A percentile compares a stretch with the other conserved stretches of the same genome.
Conservation (phyloP, 2,113 vertebrate genomes). For the Fulica atra region DNA sequence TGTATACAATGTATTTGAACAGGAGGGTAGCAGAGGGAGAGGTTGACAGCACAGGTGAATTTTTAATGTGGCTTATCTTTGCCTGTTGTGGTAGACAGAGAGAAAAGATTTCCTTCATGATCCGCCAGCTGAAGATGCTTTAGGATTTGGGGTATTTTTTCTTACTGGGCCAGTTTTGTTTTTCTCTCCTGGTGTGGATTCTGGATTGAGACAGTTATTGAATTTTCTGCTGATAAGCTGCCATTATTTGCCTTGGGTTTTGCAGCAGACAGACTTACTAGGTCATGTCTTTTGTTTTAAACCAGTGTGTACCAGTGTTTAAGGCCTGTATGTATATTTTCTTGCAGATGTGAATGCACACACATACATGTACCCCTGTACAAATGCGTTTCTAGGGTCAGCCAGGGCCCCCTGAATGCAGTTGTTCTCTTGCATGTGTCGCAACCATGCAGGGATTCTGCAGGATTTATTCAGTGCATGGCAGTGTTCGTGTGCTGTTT, state of each 20-base stretch:
- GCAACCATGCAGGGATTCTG: background rate
- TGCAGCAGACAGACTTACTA: background rate
- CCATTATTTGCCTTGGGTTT: background rate
- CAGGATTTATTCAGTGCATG: background rate
- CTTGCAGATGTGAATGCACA: background rate
- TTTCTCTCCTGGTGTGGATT: background rate
- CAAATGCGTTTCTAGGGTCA: background rate
- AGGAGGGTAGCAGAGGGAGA: background rate
- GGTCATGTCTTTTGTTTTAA: background rate
- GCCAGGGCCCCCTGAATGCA: background rate
- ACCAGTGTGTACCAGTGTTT: background rate
- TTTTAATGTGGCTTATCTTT: constrained; percentile 50
- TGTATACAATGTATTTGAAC: constrained; percentile 36
- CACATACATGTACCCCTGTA: background rate
- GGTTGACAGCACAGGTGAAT: constrained; percentile 49
- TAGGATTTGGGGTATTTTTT: background rate
- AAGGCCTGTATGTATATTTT: background rate
- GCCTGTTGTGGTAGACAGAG: constrained; percentile 13
- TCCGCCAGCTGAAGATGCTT: background rate
- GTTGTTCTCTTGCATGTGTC: background rate
- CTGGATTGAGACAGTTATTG: constrained; percentile 25
- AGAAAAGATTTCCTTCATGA: background rate
- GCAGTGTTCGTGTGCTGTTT: background rate
- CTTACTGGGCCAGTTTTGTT: background rate
- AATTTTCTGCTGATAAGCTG: constrained; percentile 1